Percentiles rank a stretch among this genome's conserved stretches.
phyloP scores from a whole-genome alignment of 2,888 invertebrate species.

The Aleiodes testaceus region DNA sequence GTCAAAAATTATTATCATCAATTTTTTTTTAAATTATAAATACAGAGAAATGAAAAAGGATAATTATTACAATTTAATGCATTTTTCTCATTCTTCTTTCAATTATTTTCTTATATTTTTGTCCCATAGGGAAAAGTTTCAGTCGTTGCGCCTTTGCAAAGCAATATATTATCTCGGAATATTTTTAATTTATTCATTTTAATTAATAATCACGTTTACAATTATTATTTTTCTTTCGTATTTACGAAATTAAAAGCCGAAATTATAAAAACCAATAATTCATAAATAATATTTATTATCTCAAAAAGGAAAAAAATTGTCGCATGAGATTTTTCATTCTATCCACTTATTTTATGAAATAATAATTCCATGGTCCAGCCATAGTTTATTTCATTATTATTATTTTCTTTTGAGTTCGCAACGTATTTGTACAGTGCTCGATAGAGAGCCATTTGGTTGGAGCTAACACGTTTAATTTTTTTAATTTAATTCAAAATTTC shows the following conservation, averaged over 20 bases:
- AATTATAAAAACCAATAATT: too few species aligned
- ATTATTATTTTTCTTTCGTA: neutral
- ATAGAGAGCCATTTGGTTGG: conserved; percentile 20
- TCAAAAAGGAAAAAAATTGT: neutral
- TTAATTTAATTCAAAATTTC: too few species aligned
- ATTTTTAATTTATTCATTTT: neutral
- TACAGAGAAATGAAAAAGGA: neutral
- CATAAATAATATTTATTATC: neutral
- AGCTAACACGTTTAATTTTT: neutral
- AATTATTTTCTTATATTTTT: neutral
- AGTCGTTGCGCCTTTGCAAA: conserved; percentile 15
- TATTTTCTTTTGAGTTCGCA: neutral
- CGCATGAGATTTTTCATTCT: neutral
- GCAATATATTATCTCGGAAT: conserved; percentile 6
- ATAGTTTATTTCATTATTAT: neutral
- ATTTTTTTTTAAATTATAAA: neutral
- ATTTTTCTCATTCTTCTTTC: conserved; percentile 12
- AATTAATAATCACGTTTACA: neutral
- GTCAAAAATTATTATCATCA: conserved; percentile 25
- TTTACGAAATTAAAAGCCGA: neutral
- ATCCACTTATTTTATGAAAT: conserved; percentile 8
- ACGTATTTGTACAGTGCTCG: conserved; percentile 28
- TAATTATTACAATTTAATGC: neutral
- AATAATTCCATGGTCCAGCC: conserved; percentile 26
- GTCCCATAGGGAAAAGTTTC: conserved; percentile 1